Base-by-base conservation (phyloP, 2,888 invertebrate species). In the Morinoia aosen region DNA sequence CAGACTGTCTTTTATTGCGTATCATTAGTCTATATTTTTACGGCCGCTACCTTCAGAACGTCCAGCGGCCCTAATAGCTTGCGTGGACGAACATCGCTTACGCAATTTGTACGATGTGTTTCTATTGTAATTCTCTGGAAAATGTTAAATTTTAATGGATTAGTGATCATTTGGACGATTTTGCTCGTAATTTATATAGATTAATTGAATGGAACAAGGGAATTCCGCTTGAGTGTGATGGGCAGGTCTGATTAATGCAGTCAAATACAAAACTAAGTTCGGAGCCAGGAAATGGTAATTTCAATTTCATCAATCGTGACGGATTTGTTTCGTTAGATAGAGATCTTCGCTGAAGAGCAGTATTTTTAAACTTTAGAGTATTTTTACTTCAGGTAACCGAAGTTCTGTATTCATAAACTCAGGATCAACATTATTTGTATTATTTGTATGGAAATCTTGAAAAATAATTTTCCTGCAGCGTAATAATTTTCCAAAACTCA, bases 1-100 rank as follows among this genome's bases (percentile, higher is more conserved):
- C 93, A 57, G 57, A 93, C 57, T 40, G 90, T 90, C 93, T 93
- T 93, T 93, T 93, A 93, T 93, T 93, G 93, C 33, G 57, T 93
- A 57, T 93, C 93, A 57, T 93, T 93, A 93, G 57, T 39, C 57
- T 56, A n/a, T 93, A 93, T 57, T 93, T 93, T 93, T 93, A 93
- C 57, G 58, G 57, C 48, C 14, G 39, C 48, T 40, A 39, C 48
- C 48, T 48, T 90, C 90, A 90, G 90, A 90, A 90, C 90, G 39
- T 90, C 90, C 48, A 90, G 40, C 90, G 8, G 40, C 48, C 90
- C 90, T 90, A 90, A 90, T 90, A 90, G 90, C 90, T 90, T 90
- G 90, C 90, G 90, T 90, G 39, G 90, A 90, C 90, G 76, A 76
- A 76, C 76, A 76, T 90, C 48, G 90, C 48, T 39, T 39, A 90